Percentiles rank a stretch among this genome's conserved stretches.
These are phyloP conservation scores for Oreochromis aureus DNA, from an alignment of 2,113 vertebrate genomes.

Conservation along the genomic window DNA sequence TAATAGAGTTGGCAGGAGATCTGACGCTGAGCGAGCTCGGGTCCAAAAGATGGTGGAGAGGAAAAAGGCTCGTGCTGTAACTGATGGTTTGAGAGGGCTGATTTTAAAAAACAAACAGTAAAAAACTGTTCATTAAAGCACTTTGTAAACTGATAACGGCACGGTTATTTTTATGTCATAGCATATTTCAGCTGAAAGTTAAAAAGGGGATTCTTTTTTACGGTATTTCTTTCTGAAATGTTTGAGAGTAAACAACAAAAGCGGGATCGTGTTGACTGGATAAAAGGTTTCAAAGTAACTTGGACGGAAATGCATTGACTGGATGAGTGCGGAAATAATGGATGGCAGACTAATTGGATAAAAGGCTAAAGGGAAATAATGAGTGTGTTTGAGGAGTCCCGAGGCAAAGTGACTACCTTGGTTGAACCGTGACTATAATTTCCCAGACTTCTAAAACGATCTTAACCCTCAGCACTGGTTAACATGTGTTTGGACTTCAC, in stretches of 20 bases:
- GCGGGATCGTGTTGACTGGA: background rate
- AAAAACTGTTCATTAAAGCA: background rate
- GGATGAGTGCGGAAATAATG: background rate
- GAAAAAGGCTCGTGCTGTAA: background rate
- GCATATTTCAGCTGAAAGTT: background rate
- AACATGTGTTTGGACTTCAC: background rate
- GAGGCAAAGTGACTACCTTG: background rate
- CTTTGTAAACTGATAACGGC: background rate
- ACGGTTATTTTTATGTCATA: background rate
- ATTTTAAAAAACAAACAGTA: background rate
- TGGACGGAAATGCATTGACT: background rate
- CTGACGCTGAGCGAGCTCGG: background rate
- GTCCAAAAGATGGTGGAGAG: background rate
- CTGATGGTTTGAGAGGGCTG: background rate
- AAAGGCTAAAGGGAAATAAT: conserved; percentile 5
- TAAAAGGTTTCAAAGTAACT: background rate
- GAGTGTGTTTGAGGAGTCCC: background rate
- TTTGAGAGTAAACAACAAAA: background rate
- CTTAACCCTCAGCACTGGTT: background rate
- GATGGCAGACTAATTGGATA: background rate
- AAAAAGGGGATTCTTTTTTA: background rate
- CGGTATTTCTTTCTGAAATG: background rate
- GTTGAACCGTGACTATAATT: background rate
- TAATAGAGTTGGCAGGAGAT: background rate
- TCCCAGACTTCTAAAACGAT: background rate